These are phyloP conservation scores for Scophthalmus maximus DNA, from an alignment of 2,113 vertebrate genomes.

Conservation along the genomic window DNA sequence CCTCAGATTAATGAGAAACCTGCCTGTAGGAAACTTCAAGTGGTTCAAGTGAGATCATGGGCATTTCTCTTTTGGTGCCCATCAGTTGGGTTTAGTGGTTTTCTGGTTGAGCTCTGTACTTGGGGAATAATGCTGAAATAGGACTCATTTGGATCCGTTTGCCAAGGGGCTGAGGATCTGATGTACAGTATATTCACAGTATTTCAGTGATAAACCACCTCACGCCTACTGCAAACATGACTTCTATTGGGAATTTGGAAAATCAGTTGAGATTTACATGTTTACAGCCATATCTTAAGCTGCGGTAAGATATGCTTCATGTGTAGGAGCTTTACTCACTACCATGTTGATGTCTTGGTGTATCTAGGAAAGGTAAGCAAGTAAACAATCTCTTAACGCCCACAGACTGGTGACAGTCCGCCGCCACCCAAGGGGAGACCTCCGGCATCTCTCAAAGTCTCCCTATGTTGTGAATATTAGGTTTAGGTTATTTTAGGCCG, in stretches of 20 bases:
- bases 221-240: slow-evolving; percentile 13
- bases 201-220: slow-evolving; percentile 38
- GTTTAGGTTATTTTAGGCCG: slow-evolving; percentile 84
- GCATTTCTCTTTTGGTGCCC: slow-evolving; percentile 77
- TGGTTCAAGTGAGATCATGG: slow-evolving; percentile 82
- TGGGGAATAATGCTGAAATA: slow-evolving; percentile 55
- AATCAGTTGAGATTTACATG: background rate
- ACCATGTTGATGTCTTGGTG: slow-evolving; percentile 43
- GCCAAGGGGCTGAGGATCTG: slow-evolving; percentile 30
- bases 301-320: background rate
- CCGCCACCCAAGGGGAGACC: slow-evolving; percentile 84
- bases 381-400: slow-evolving; percentile 68
- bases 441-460: slow-evolving; percentile 78
- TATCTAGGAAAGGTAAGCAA: slow-evolving; percentile 69
- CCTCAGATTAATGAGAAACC: slow-evolving; percentile 74
- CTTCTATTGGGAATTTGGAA: slow-evolving; percentile 14
- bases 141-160: slow-evolving; percentile 30
- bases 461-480: slow-evolving; percentile 79
- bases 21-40: slow-evolving; percentile 76
- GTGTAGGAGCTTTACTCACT: slow-evolving; percentile 39
- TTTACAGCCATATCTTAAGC: slow-evolving; percentile 15
- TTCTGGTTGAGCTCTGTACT: slow-evolving; percentile 52
- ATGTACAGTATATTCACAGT: slow-evolving; percentile 26
- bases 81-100: slow-evolving; percentile 76
- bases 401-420: slow-evolving; percentile 48